Evolutionary conservation across 2,888 invertebrate species (phyloP).

Genomic region (Toxonevra muliebris): DNA sequence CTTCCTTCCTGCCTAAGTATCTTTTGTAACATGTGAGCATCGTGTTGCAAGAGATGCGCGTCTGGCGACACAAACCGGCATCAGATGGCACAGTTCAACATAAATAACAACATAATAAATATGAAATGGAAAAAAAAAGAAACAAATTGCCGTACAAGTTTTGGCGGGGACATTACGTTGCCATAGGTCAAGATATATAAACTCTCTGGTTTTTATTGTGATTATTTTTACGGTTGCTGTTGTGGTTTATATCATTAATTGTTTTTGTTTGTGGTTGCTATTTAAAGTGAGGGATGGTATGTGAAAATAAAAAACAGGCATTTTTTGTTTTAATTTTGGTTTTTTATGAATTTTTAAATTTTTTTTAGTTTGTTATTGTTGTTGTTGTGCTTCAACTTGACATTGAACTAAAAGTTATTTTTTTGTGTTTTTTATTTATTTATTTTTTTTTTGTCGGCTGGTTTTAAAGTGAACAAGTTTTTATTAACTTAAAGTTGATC

Average conservation of each 20-base stretch:
- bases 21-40: too few species aligned
- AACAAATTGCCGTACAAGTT: too few species aligned
- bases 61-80: too few species aligned
- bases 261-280: not conserved
- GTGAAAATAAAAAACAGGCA: not conserved
- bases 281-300: too few species aligned
- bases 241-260: not conserved
- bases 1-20: too few species aligned
- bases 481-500: not conserved
- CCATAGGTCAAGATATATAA: too few species aligned
- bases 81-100: too few species aligned
- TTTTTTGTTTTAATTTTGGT: conserved; percentile 5
- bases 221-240: not conserved
- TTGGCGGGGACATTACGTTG: too few species aligned
- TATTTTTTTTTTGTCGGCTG: conserved; percentile 6
- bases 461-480: conserved; percentile 32
- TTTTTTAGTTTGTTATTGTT: conserved; percentile 21
- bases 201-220: too few species aligned
- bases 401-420: conserved; percentile 29
- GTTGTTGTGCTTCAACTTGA: conserved; percentile 28
- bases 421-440: conserved; percentile 8
- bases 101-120: too few species aligned
- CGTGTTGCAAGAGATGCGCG: too few species aligned
- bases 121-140: too few species aligned
- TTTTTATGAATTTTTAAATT: conserved; percentile 21